Conservation (phyloP, 2,797 vertebrate genomes). For the Cynodonichthys magdalenae region DNA sequence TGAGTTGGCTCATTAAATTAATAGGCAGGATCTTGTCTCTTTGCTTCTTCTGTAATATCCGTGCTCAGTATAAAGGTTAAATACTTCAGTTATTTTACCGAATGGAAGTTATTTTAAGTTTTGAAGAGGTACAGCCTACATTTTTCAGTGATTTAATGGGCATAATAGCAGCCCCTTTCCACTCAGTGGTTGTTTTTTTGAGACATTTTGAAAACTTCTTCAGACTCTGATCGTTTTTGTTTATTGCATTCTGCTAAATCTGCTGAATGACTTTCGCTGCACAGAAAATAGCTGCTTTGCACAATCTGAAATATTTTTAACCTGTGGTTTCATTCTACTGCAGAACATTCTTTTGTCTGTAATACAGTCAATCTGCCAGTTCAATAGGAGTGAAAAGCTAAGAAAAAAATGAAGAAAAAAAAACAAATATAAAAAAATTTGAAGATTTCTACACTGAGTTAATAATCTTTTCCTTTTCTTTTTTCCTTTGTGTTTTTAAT, state of each 20-base stretch:
- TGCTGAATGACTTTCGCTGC: not conserved
- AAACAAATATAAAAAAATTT: no score
- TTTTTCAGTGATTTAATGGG: no score
- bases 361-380: not conserved
- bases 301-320: not conserved
- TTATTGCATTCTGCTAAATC: not conserved
- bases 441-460: not conserved
- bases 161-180: no score
- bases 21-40: constrained; percentile 4
- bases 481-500: not conserved
- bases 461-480: no score
- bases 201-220: not conserved
- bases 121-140: not conserved
- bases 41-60: constrained; percentile 4
- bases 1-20: constrained; percentile 21
- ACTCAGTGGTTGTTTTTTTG: not conserved
- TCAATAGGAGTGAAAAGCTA: not conserved
- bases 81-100: not conserved
- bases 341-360: not conserved
- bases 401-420: no score
- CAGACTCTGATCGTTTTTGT: not conserved
- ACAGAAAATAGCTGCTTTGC: not conserved
- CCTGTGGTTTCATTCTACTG: not conserved
- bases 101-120: not conserved
- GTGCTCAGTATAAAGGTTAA: constrained; percentile 3